Conservation (phyloP, 2,888 invertebrate genomes). For the Melinaea marsaeus region DNA sequence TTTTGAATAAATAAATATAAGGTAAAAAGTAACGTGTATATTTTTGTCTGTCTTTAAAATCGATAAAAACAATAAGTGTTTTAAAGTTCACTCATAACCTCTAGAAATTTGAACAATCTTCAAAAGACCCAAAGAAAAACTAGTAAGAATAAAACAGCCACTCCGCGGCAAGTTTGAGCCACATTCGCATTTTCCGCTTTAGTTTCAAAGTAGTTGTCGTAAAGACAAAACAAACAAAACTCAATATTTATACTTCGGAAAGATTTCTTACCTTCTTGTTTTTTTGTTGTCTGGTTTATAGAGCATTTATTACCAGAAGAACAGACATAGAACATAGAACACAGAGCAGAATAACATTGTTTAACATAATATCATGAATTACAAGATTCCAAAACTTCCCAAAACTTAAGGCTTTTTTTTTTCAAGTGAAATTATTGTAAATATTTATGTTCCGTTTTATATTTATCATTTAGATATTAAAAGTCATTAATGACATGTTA, state of each 20-base stretch:
- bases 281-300: slow-evolving; percentile 12
- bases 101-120: slow-evolving; percentile 20
- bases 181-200: slow-evolving; percentile 20
- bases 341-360: no score
- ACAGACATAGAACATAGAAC: no score
- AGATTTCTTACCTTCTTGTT: slow-evolving; percentile 21
- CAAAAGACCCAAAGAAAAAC: slow-evolving; percentile 29
- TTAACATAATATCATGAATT: no score
- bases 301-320: background rate
- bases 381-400: no score
- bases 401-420: no score
- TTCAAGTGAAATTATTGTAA: no score
- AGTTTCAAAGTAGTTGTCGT: slow-evolving; percentile 18
- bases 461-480: no score
- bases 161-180: slow-evolving; percentile 24
- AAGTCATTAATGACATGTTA: slow-evolving; percentile 13
- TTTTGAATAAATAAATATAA: slow-evolving; percentile 1
- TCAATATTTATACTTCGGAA: slow-evolving; percentile 18
- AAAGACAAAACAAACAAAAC: slow-evolving; percentile 23
- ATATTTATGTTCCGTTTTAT: no score
- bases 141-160: slow-evolving; percentile 31
- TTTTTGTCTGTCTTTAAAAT: background rate
- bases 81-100: background rate
- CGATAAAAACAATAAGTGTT: background rate
- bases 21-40: no score